phyloP scores from a whole-genome alignment of 64 coral and sea anemone genomes.

The Hydrozoanthus tunicans region DNA sequence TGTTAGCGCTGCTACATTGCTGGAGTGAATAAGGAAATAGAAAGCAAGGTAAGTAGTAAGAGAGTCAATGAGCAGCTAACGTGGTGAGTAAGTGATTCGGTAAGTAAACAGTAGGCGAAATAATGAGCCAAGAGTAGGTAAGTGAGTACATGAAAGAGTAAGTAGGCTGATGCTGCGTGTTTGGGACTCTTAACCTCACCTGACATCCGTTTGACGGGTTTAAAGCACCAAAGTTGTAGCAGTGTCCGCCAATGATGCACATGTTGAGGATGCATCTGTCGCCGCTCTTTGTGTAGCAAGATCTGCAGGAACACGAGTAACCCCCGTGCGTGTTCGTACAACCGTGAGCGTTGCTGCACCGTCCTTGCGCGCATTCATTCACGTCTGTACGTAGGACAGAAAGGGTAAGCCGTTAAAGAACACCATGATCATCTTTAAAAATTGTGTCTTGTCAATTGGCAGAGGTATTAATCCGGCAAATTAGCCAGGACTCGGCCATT shows the following conservation, averaged over 20 bases:
- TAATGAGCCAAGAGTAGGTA: too few species aligned
- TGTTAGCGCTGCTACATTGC: constrained; percentile 20
- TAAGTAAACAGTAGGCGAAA: too few species aligned
- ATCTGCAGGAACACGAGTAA: background rate
- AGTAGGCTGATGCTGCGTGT: too few species aligned
- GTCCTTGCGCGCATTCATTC: constrained; percentile 10
- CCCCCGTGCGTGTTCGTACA: constrained; percentile 29
- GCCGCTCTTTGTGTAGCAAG: constrained; percentile 18
- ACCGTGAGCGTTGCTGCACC: background rate
- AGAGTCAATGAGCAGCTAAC: background rate
- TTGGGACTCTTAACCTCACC: background rate
- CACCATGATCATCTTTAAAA: too few species aligned
- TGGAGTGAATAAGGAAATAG: background rate
- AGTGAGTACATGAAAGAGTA: too few species aligned
- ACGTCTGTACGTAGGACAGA: background rate
- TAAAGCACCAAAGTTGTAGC: background rate
- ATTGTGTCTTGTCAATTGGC: too few species aligned
- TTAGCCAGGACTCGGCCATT: too few species aligned
- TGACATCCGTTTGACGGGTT: constrained; percentile 33
- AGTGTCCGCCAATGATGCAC: constrained; percentile 16
- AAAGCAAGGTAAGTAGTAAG: background rate
- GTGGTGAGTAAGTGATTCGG: too few species aligned
- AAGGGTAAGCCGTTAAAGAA: too few species aligned
- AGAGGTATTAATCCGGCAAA: too few species aligned
- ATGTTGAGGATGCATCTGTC: background rate